Percentiles rank a stretch among this genome's conserved stretches.
Evolutionary conservation across 2,888 invertebrate species (phyloP).

Genomic region (Drosophila percnosoma): DNA sequence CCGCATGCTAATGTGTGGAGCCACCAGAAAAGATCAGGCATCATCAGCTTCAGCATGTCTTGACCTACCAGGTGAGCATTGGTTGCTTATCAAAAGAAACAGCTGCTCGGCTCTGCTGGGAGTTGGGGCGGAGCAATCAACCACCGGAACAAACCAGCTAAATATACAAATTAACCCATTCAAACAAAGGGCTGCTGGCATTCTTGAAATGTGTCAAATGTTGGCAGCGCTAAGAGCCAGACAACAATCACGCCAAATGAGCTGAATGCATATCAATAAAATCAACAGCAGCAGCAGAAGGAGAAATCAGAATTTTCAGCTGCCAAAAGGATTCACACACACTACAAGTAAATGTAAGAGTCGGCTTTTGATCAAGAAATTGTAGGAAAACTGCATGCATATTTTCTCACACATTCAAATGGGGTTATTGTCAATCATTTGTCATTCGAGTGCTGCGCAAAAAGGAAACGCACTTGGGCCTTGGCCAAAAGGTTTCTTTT

Average conservation of each 20-base stretch:
- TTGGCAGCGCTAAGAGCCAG: slow-evolving; percentile 38
- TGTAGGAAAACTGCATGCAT: slow-evolving; percentile 27
- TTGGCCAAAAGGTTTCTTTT: slow-evolving; percentile 33
- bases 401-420: slow-evolving; percentile 55
- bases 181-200: slow-evolving; percentile 50
- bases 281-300: slow-evolving; percentile 34
- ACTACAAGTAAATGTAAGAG: slow-evolving; percentile 50
- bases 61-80: slow-evolving; percentile 29
- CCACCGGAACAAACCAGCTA: slow-evolving; percentile 43
- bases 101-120: slow-evolving; percentile 15
- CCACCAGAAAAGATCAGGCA: not conserved
- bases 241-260: slow-evolving; percentile 63
- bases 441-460: slow-evolving; percentile 44
- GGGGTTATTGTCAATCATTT: slow-evolving; percentile 47
- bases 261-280: slow-evolving; percentile 65
- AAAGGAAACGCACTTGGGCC: slow-evolving; percentile 28
- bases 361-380: slow-evolving; percentile 53
- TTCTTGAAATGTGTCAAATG: slow-evolving; percentile 69
- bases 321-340: slow-evolving; percentile 29
- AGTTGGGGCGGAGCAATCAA: slow-evolving; percentile 1
- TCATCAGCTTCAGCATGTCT: not conserved
- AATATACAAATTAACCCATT: slow-evolving; percentile 80
- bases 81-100: not conserved
- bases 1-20: not conserved
- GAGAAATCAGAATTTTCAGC: slow-evolving; percentile 47